Evolutionary conservation across 2,888 invertebrate genomes (phyloP).

Genomic region (Biston stratarius): DNA sequence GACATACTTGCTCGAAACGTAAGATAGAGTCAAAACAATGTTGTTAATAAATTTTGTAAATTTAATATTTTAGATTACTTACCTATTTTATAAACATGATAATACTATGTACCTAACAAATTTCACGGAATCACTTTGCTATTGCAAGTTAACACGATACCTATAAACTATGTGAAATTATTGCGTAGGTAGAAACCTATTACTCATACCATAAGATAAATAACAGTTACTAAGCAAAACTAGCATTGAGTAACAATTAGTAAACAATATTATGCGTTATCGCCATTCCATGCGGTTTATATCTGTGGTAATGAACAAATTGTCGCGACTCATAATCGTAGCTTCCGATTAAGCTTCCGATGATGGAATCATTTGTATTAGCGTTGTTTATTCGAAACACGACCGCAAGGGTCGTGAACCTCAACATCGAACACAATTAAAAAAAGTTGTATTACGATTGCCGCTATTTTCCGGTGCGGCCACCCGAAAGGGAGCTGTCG

Average conservation of each 20-base stretch:
- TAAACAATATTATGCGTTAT: slow-evolving; percentile 4
- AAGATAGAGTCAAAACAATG: no score
- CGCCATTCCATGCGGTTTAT: slow-evolving; percentile 7
- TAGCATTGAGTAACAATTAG: slow-evolving; percentile 2
- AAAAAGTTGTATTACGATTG: slow-evolving; percentile 35
- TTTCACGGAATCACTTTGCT: slow-evolving; percentile 28
- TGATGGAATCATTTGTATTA: slow-evolving; percentile 38
- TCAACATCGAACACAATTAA: slow-evolving; percentile 49
- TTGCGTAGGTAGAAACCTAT: slow-evolving; percentile 20
- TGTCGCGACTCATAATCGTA: slow-evolving; percentile 19
- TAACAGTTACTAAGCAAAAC: background rate
- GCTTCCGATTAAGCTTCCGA: slow-evolving; percentile 51
- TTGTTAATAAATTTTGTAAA: no score
- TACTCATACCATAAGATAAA: background rate
- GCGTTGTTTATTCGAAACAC: slow-evolving; percentile 56
- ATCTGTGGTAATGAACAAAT: slow-evolving; percentile 7
- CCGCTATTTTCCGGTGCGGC: slow-evolving; percentile 70
- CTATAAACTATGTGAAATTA: slow-evolving; percentile 15
- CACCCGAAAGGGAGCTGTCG: slow-evolving; percentile 54
- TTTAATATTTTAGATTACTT: no score
- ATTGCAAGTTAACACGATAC: slow-evolving; percentile 23
- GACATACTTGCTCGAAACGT: no score
- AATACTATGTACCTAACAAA: slow-evolving; percentile 5
- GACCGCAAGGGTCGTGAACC: slow-evolving; percentile 56
- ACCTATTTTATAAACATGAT: slow-evolving; percentile 27